These are phyloP conservation scores for Oxyruncus cristatus DNA, from an alignment of 2,113 vertebrate species.

Conservation along the genomic window DNA sequence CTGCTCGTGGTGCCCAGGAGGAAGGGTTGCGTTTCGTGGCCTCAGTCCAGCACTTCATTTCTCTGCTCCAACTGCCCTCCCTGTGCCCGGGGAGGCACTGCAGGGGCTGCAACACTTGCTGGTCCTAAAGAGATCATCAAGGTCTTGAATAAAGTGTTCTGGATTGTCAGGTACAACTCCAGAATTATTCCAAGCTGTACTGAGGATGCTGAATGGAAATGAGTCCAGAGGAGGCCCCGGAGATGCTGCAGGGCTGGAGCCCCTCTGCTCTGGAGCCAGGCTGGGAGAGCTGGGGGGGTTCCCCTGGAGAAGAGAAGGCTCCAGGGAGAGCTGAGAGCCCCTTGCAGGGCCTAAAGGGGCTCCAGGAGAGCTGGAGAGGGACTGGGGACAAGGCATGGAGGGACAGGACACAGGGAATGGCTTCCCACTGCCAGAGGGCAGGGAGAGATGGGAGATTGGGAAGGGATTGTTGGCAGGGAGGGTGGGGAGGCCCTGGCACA, in stretches of 20 bases:
- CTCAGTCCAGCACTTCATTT: background rate
- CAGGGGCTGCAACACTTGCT: background rate
- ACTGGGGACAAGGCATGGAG: background rate
- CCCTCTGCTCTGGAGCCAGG: background rate
- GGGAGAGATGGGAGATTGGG: background rate
- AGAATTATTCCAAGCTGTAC: background rate
- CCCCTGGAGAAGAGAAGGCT: background rate
- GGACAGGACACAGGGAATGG: background rate
- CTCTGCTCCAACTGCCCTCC: background rate
- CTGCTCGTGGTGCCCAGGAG: background rate
- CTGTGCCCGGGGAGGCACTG: background rate
- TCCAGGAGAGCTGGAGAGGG: background rate
- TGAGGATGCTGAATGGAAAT: background rate
- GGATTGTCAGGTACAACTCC: background rate
- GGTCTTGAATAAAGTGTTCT: background rate
- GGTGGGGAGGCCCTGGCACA: background rate
- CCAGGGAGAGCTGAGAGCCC: background rate
- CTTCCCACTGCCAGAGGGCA: background rate
- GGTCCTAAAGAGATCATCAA: background rate
- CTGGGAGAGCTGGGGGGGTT: background rate
- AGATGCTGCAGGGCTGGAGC: background rate
- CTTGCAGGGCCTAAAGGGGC: background rate
- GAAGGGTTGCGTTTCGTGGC: background rate
- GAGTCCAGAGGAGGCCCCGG: rapidly evolving
- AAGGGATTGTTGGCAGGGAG: rapidly evolving